Percentiles rank a stretch among this genome's conserved stretches.
Evolutionary conservation across 2,113 vertebrate species (phyloP).

Genomic region (Chloebia gouldiae): DNA sequence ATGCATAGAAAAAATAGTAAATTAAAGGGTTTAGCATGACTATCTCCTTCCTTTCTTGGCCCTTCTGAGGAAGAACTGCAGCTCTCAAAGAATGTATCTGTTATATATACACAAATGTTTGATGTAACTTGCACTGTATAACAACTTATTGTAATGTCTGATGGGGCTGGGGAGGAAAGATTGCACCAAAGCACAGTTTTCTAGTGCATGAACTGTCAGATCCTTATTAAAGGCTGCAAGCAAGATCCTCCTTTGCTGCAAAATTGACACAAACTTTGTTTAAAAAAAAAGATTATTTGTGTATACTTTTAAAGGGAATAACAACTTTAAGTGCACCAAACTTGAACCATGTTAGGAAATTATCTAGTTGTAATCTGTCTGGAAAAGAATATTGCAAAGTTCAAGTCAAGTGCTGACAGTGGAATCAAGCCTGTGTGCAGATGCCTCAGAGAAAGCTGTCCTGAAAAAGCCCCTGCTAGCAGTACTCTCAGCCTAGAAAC

Average conservation of each 20-base stretch:
- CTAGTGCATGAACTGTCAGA: not conserved
- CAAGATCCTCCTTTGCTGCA: not conserved
- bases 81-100: not conserved
- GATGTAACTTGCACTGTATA: not conserved
- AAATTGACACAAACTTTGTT: not conserved
- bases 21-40: not conserved
- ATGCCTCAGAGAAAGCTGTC: not conserved
- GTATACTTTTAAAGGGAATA: not conserved
- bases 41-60: not conserved
- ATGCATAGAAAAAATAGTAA: not conserved
- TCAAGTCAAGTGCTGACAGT: not conserved
- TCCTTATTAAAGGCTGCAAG: not conserved
- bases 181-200: not conserved
- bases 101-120: not conserved
- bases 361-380: not conserved
- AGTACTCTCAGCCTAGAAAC: not conserved
- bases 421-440: not conserved
- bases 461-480: not conserved
- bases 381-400: not conserved
- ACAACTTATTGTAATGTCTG: not conserved
- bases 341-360: not conserved
- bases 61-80: not conserved
- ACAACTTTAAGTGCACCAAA: not conserved
- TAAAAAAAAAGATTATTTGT: not conserved
- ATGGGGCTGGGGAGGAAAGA: not conserved